Evolutionary conservation across 2,113 vertebrate species (phyloP), one percentile per base, ranked within the genome.

Genomic region (Shinisaurus crocodilurus): DNA sequence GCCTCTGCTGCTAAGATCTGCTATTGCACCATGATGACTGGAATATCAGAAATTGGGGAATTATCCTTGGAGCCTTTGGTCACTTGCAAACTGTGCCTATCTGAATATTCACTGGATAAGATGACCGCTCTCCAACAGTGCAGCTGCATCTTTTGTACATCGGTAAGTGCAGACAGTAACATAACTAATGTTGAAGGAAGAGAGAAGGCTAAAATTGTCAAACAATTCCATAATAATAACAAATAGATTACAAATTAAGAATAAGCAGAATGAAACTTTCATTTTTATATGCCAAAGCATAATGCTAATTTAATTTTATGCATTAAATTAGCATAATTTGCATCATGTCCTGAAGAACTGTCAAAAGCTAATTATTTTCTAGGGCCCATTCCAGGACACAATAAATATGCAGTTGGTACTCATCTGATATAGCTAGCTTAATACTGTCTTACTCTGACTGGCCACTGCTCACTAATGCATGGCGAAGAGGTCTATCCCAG

Each of bases 61-160:
- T 85, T 96, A 85, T 94, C 95, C 40, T 91, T 96, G 29, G 89
- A 94, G 45, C 95, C 92, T 75, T 94, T 97, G n/a, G 89, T 98
- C 90, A 98, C 97, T 82, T 99, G 99, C 98, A 99, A 99, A 93
- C 97, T 99, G 57, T 99, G 99, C 95, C 97, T 99, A 87, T 98
- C 96, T 86, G 98, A 98, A 93, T 98, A 98, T 91, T 96, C 98
- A 40, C 76, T 96, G 85, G 96, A 97, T 92, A 97, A 97, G 92
- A 98, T 98, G 95, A 98, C 96, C 85, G 96, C 95, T 18, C 97
- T 99, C 94, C 98, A 97, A 90, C 97, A 98, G 92, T 99, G 99
- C 96, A 96, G 67, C 94, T 99, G 99, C 92, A 94, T 98, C 92
- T 99, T 98, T 92, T 99, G 99, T 92, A 98, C 98, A 77, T 93